Evolutionary conservation across 2,888 invertebrate genomes (phyloP), one percentile per base, ranked within the genome.

Genomic region (Melanophora roralis): DNA sequence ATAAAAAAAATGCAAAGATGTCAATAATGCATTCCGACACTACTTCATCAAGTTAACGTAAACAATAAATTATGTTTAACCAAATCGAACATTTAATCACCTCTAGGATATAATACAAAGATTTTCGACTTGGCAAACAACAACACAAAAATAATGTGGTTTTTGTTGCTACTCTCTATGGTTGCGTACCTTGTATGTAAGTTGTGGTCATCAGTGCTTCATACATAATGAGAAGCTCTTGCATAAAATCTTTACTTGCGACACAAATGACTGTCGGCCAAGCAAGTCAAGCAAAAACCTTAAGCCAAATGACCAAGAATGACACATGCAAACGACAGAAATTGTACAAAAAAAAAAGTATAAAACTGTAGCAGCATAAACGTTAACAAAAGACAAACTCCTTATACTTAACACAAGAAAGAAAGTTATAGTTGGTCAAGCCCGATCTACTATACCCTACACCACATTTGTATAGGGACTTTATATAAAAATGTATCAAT

Each of bases 61-160:
- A 87, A 86, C 88, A 85, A 88, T 88, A 88, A 88, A 88, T 88
- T 88, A 88, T 88, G 86, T 87, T 88, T 72, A 88, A 88, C 86
- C 86, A 84, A 85, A 84, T 27, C 27, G 6, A 27, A 27, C 40
- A 85, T 84, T 23, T 55, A 67, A 68, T 55, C 80, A 74, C 27
- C 12, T 16, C 60, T 53, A 68, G 72, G 43, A 71, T 45, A 71
- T 14, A 60, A 43, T 27, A 27, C 47, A 53, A 76, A 69, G 69
- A 76, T 69, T 55, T 64, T 76, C 55, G 47, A 62, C 19, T 53
- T 47, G 34, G 65, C 38, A 43, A 67, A 59, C 59, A 59, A 59
- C 40, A 49, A 62, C 23, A 75, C 59, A 62, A 49, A 62, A 67
- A 67, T 67, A 64, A 62, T 75, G 51, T 23, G 60, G 59, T 38